A percentile compares a stretch with the other conserved stretches of the same genome.
phyloP scores from a whole-genome alignment of 2,888 invertebrate species.

The Drosophila multiciliata region DNA sequence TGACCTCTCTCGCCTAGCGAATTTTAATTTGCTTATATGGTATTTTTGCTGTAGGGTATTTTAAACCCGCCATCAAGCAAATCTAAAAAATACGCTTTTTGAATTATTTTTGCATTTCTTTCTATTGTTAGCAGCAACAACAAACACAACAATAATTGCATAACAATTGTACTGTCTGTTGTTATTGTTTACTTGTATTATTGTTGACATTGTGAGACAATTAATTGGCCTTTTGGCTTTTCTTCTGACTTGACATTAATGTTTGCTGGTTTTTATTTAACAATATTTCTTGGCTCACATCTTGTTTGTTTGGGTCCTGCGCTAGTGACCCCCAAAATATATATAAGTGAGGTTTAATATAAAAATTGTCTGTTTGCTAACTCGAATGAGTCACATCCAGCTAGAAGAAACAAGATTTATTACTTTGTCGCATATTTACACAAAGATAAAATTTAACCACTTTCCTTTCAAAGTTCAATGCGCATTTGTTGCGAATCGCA shows the following conservation, averaged over 20 bases:
- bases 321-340: constrained; percentile 55
- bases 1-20: neutral
- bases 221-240: constrained; percentile 15
- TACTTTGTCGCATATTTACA: constrained; percentile 27
- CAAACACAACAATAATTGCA: constrained; percentile 39
- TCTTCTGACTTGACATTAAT: constrained; percentile 33
- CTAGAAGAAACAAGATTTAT: constrained; percentile 22
- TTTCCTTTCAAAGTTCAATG: constrained; percentile 17
- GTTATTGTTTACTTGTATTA: constrained; percentile 13
- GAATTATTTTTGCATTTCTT: constrained; percentile 21
- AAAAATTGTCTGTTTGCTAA: neutral
- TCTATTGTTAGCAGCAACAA: constrained; percentile 51
- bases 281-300: neutral
- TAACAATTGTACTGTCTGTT: constrained; percentile 42
- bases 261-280: neutral
- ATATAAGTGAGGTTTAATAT: constrained; percentile 33
- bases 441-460: constrained; percentile 32
- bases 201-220: constrained; percentile 10
- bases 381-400: constrained; percentile 28
- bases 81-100: constrained; percentile 11
- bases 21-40: neutral
- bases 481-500: constrained; percentile 11
- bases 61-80: neutral
- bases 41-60: constrained; percentile 1
- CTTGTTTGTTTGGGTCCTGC: constrained; percentile 26